A percentile compares a stretch with the other conserved stretches of the same genome.
These are phyloP conservation scores for Micropoecilia bifurca DNA, from an alignment of 2,797 vertebrate genomes.

Conservation along the genomic window DNA sequence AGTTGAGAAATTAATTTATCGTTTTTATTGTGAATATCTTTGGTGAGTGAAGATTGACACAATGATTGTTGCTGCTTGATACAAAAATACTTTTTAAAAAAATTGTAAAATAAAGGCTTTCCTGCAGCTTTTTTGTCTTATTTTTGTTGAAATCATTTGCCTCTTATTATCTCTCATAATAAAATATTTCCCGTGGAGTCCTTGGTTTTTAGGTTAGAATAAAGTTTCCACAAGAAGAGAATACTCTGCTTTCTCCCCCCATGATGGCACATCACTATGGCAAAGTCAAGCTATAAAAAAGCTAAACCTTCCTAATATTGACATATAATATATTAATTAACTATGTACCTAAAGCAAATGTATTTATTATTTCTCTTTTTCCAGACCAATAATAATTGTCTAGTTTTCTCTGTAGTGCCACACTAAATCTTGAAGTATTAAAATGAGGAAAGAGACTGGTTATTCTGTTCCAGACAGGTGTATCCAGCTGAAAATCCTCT, in stretches of 20 bases:
- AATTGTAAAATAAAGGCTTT: not conserved
- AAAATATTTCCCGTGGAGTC: not conserved
- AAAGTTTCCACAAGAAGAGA: not conserved
- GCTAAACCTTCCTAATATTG: not conserved
- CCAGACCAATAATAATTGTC: not conserved
- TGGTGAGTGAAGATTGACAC: not conserved
- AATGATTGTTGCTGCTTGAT: not conserved
- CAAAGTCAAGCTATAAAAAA: not conserved
- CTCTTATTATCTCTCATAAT: not conserved
- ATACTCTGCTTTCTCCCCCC: not conserved
- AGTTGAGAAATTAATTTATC: not conserved
- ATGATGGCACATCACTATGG: not conserved
- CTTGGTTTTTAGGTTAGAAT: not conserved
- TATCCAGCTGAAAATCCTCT: conserved; percentile 35
- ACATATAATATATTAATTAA: not conserved
- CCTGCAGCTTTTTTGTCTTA: not conserved
- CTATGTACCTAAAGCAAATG: not conserved
- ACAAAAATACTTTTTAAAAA: not conserved
- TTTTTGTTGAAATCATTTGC: not conserved
- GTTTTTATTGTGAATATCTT: not conserved
- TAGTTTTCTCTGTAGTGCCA: not conserved
- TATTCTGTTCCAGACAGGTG: conserved; percentile 8
- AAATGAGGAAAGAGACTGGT: not conserved
- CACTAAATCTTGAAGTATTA: conserved; percentile 2
- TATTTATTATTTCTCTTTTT: not conserved